Base-by-base conservation (phyloP, 2,113 vertebrate species). In the Glaucidium brasilianum region DNA sequence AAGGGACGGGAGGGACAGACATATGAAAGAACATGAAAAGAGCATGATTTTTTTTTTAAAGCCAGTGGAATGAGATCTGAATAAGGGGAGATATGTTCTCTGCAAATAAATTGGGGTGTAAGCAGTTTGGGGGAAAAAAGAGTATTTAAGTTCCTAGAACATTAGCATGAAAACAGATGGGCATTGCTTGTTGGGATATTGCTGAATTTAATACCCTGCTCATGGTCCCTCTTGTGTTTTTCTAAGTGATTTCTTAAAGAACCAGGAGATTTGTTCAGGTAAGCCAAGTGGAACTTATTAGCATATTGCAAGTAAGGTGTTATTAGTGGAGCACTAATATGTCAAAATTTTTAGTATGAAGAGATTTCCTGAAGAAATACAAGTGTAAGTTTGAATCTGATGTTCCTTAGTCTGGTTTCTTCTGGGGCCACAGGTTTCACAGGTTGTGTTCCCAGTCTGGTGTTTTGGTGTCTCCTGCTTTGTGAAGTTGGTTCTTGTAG, bases 161-260 rank as follows among this genome's bases (percentile, higher is more conserved):
- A 68, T 85, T 55, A 92, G 63, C 63, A 77, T 45, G 77, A 85
- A 96, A 83, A 0, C 82, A 85, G 91, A 85, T 85, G 75, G 50
- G 50, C 45, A 43, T 81, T 88, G 45, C 63, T 88, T 77, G 21
- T 58, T 94, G 53, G 37, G 35, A 34, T 95, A 76, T 80, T 94
- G 78, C 53, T 88, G 62, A 79, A 72, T 73, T 85, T 88, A 88
- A 77, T 92, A 80, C 20, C 22, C 50, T 83, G 41, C 66, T 92
- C 63, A 8, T 83, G 29, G 88, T 94, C 43, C 39, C 71, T 77
- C 71, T 85, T 94, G 50, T 83, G 32, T 71, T 92, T 80, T 84
- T 62, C 35, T 76, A 66, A 85, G 59, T 90, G 35, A 83, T 92
- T 95, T 90, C 56, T 94, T 88, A 84, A 94, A 90, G 77, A 92